These are phyloP conservation scores for Ametastegia equiseti DNA, from an alignment of 2,888 invertebrate genomes.

Conservation along the genomic window DNA sequence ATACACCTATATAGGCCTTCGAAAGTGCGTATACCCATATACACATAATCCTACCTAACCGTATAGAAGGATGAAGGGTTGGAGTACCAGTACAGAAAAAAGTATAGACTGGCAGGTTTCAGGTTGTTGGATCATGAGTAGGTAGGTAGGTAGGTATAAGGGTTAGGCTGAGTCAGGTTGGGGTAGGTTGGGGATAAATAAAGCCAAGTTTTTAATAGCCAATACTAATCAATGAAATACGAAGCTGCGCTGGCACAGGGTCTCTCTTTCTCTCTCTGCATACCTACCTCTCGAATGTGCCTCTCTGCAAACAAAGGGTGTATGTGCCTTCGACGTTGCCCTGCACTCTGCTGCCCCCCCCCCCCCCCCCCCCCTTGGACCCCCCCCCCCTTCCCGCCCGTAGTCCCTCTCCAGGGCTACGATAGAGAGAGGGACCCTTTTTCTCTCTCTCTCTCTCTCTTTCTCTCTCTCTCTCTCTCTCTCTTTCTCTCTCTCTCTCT, in stretches of 20 bases:
- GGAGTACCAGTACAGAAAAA: background rate
- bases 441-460: slow-evolving; percentile 53
- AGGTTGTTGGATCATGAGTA: background rate
- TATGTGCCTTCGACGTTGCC: slow-evolving; percentile 50
- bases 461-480: slow-evolving; percentile 43
- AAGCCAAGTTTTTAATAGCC: slow-evolving; percentile 74
- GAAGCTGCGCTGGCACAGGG: slow-evolving; percentile 68
- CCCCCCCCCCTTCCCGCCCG: slow-evolving; percentile 53
- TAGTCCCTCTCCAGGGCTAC: slow-evolving; percentile 46
- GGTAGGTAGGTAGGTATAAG: background rate
- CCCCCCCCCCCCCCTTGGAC: slow-evolving; percentile 52
- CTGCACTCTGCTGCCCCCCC: slow-evolving; percentile 33
- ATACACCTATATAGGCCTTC: too few species aligned
- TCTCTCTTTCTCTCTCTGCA: slow-evolving; percentile 59
- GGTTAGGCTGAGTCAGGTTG: slow-evolving; percentile 28
- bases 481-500: slow-evolving; percentile 51
- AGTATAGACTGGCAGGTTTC: slow-evolving; percentile 21
- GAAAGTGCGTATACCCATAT: too few species aligned
- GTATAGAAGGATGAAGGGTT: background rate
- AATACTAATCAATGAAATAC: slow-evolving; percentile 75
- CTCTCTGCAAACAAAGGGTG: slow-evolving; percentile 73
- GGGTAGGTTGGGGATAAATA: slow-evolving; percentile 60
- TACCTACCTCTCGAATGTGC: slow-evolving; percentile 62
- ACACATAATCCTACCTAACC: background rate
- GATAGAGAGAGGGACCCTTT: background rate